Base-by-base conservation (phyloP, 2,888 invertebrate genomes). In the Caenorhabditis uteleia region DNA sequence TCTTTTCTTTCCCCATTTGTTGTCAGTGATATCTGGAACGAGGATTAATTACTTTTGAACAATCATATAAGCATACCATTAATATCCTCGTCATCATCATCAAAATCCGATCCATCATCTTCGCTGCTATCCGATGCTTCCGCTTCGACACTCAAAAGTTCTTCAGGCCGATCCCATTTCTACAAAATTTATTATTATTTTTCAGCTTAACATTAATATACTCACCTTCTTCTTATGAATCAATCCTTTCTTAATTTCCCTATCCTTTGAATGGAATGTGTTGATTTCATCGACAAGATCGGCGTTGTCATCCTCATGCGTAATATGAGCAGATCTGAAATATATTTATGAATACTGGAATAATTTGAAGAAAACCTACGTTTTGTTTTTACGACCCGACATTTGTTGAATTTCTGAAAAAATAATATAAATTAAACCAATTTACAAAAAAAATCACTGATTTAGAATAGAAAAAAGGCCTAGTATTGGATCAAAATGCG, bases 1-100 rank as follows among this genome's bases (percentile, higher is more conserved):
- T 45, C 82, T 78, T 65, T 79, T 82, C 26, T 77, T 78, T 40
- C 86, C 86, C 85, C 85, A 86, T n/a, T 83, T 82, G 58, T 83
- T 83, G 7, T 80, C 77, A 34, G 72, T 73, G 43, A 66, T 60
- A 47, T 57, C 71, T 53, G 16, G 20, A 51, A 34, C 20, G 6
- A 31, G 12, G 14, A 6, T 21, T 45, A 3, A 25, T 20, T 16
- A 18, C 14, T 23, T 31, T 39, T 4, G 18, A 21, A 38, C 10
- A 7, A 10, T 25, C 3, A 18, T 14, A 4, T 44, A n/a, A 23
- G 8, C n/a, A 4, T 38, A 54, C 60, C 60, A 33, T 54, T 58
- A 7, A 49, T 40, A 31, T 64, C 23, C 3, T 14, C 34, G 33
- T 40, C 59, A 14, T 68, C 71, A 23, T 65, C 65, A 16, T 68